Evolutionary conservation across 2,797 vertebrate genomes (phyloP).

Genomic region (Parauchenoglanis punctatus): DNA sequence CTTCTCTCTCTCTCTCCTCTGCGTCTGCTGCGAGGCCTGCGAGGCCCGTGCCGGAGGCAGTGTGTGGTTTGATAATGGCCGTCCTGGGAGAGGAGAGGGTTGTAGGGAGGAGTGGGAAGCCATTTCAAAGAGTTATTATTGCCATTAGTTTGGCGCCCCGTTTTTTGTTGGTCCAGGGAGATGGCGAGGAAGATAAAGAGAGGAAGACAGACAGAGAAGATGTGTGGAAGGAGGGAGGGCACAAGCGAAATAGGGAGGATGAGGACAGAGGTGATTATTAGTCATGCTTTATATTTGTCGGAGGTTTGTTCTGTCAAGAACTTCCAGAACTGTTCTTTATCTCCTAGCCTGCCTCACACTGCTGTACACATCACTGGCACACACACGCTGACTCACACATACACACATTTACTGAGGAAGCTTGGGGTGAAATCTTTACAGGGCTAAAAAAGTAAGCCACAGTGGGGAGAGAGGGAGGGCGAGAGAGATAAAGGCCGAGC

Average conservation of each 20-base stretch:
- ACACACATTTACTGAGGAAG: slow-evolving; percentile 4
- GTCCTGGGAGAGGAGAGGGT: slow-evolving; percentile 68
- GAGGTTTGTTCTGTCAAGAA: slow-evolving; percentile 34
- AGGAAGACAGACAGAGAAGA: slow-evolving; percentile 39
- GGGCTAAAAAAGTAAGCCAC: slow-evolving; percentile 15
- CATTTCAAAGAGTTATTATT: slow-evolving; percentile 77
- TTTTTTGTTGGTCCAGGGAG: slow-evolving; percentile 62
- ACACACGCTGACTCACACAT: not conserved
- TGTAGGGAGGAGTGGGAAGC: slow-evolving; percentile 62
- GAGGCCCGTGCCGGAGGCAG: slow-evolving; percentile 73
- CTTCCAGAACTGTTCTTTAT: slow-evolving; percentile 33
- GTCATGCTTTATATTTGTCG: slow-evolving; percentile 34
- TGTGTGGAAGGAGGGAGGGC: slow-evolving; percentile 30
- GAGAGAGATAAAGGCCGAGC: slow-evolving; percentile 39
- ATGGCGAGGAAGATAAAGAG: slow-evolving; percentile 53
- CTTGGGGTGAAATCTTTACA: slow-evolving; percentile 19
- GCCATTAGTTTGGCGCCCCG: slow-evolving; percentile 74
- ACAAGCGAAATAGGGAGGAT: slow-evolving; percentile 10
- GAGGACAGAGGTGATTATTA: slow-evolving; percentile 44
- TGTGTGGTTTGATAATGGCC: slow-evolving; percentile 75
- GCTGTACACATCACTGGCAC: not conserved
- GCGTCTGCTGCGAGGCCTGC: slow-evolving; percentile 53
- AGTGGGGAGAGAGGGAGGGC: not conserved
- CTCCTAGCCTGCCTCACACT: not conserved
- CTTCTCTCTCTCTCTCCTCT: slow-evolving; percentile 46